Evolutionary conservation across 2,113 vertebrate genomes (phyloP), one percentile per base, ranked within the genome.

Genomic region (Carollia perspicillata): DNA sequence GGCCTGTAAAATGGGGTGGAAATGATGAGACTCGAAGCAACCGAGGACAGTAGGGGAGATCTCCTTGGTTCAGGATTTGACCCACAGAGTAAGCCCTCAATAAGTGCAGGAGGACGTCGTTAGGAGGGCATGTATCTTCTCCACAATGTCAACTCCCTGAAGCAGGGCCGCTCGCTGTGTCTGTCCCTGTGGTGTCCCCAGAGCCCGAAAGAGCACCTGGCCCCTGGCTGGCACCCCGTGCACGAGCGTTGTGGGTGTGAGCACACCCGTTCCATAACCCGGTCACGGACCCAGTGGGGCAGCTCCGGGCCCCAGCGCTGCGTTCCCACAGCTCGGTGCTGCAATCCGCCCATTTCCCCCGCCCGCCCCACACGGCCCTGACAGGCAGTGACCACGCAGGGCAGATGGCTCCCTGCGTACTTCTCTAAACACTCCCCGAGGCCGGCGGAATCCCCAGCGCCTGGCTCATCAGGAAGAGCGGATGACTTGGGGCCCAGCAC

Each of bases 341-440:
- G 94, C 89, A 96, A 95, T 96, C 93, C 0, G 22, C 33, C 20
- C 78, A 30, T 78, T 95, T 88, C 77, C 90, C 94, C 88, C 14
- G 3, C 37, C 18, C 0, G 18, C 71, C 74, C 94, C 9, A 53
- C 17, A 18, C 79, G 35, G 86, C 33, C 60, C 90, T 84, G 74
- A 87, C 96, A 72, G 80, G 74, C 91, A 86, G 69, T 93, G 96
- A 94, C 75, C 65, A 23, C 92, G 22, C 26, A 12, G 66, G 66
- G 77, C 81, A 35, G 55, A 90, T 90, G 93, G 80, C 72, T 37
- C 3, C 4, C 60, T 6, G 23, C 6, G 65, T 49, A 96, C 95
- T 97, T 97, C 95, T 95, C 92, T 75, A 97, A 97, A 96, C 1
- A 20, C 51, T 83, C 49, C 65, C 63, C 2, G 0, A 17, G 63